Percentiles rank a stretch among this genome's conserved stretches.
These are phyloP conservation scores for Aegotheles bennettii DNA, from an alignment of 2,113 vertebrate genomes.

Conservation along the genomic window DNA sequence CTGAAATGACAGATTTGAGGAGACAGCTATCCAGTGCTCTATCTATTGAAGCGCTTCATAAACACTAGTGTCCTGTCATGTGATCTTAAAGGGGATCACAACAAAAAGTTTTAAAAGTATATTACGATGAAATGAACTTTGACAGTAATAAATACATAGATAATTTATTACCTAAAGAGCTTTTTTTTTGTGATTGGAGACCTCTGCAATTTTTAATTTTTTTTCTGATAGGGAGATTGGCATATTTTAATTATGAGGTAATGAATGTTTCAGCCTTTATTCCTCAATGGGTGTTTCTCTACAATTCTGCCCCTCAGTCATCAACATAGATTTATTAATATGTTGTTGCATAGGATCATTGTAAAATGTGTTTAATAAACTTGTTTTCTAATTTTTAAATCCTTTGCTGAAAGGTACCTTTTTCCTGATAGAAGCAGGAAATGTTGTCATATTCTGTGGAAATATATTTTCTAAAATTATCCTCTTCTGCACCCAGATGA, in stretches of 20 bases:
- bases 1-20: background rate
- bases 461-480: background rate
- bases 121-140: background rate
- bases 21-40: background rate
- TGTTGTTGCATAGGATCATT: background rate
- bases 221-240: background rate
- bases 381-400: background rate
- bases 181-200: background rate
- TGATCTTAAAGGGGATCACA: background rate
- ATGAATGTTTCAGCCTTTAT: background rate
- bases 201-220: background rate
- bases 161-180: background rate
- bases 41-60: background rate
- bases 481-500: background rate
- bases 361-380: background rate
- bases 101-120: background rate
- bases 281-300: background rate
- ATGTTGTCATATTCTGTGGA: background rate
- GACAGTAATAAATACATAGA: background rate
- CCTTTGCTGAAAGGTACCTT: background rate
- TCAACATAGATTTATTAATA: background rate
- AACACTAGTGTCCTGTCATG: background rate
- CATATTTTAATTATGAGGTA: background rate
- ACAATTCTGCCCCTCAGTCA: background rate
- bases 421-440: background rate